phyloP scores from a whole-genome alignment of 2,888 invertebrate species.

The Melanchra persicariae region DNA sequence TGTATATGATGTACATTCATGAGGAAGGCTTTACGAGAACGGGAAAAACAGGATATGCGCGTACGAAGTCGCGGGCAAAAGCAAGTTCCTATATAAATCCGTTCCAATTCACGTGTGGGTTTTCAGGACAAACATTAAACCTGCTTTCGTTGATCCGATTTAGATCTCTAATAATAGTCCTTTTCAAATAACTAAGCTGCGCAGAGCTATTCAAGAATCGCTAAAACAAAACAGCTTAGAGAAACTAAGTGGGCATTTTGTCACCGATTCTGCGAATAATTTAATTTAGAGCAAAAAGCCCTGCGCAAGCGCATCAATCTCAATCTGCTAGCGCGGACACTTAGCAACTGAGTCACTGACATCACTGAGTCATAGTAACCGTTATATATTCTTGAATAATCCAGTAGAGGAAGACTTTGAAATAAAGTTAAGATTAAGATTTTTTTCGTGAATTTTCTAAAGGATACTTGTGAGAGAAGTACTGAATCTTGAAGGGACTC shows the following conservation, averaged over 20 bases:
- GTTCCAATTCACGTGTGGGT: not conserved
- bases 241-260: conserved; percentile 68
- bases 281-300: conserved; percentile 67
- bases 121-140: conserved; percentile 7
- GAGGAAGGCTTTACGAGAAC: too few relatives aligned
- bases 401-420: not conserved
- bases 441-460: too few relatives aligned
- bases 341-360: conserved; percentile 72
- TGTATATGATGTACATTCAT: too few relatives aligned
- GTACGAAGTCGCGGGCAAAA: too few relatives aligned
- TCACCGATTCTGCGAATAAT: conserved; percentile 69
- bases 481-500: not conserved
- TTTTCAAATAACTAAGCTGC: conserved; percentile 35
- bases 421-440: not conserved
- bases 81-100: not conserved
- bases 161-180: conserved; percentile 38
- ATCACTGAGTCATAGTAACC: conserved; percentile 71
- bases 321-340: conserved; percentile 78
- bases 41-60: too few relatives aligned
- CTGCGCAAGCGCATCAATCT: conserved; percentile 78
- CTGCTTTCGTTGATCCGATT: not conserved
- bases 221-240: conserved; percentile 55
- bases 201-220: conserved; percentile 33
- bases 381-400: conserved; percentile 28
- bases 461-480: too few relatives aligned